Evolutionary conservation across 2,888 invertebrate species (phyloP), one percentile per base, ranked within the genome.

Genomic region (Chrysina gloriosa): DNA sequence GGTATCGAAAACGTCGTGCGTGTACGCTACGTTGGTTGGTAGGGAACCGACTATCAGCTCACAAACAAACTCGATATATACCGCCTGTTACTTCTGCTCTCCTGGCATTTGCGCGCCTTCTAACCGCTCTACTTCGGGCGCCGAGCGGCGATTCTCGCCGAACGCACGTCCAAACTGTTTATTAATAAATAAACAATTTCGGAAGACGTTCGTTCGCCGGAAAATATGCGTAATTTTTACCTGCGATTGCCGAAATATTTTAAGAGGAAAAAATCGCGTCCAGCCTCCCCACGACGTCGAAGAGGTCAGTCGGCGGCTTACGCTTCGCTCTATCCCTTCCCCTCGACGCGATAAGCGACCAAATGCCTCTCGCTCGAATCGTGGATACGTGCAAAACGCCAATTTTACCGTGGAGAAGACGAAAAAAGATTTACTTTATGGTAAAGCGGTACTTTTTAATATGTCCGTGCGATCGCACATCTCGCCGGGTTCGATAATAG

Each of bases 51-150:
- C n/a, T n/a, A n/a, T n/a, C n/a, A n/a, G n/a, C 27, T 48, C 48
- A 29, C 29, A 29, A 47, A n/a, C 34, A 9, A 14, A 14, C 21
- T 27, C 48, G 42, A 31, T 27, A 63, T 45, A 61, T 27, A 67
- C 50, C 65, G 50, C 47, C 64, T 47, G 25, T 11, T 19, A 61
- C 63, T 77, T 75, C 79, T 82, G 78, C 69, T 73, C 79, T 77
- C 84, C 83, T 81, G 80, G 80, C 81, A 78, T 78, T 76, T 80
- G 80, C 79, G 82, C 84, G 84, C 84, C 70, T 65, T 69, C 36
- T 16, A 39, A 54, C 56, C 69, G 69, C 69, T 65, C 47, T 48
- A 50, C 50, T 63, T 42, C 42, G 42, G 27, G 42, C 16, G 58
- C 16, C 68, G 27, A 4, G 14, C 23, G 58, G 39, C 47, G 19